Conservation (phyloP, 2,797 vertebrate species). For the Paedocypris micromegethes region DNA sequence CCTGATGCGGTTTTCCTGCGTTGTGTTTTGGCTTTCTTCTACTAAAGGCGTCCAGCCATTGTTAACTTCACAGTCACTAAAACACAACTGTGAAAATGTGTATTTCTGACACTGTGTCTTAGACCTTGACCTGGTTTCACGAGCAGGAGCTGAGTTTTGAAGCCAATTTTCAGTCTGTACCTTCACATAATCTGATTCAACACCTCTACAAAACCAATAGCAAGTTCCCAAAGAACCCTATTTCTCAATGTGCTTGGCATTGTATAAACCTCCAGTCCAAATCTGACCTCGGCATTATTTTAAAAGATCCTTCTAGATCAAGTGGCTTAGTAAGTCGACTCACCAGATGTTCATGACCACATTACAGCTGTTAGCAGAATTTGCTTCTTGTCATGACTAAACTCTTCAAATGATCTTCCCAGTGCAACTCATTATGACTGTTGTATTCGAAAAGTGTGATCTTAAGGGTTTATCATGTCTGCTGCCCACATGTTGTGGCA, state of each 20-base stretch:
- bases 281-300: constrained; percentile 35
- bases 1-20: constrained; percentile 2
- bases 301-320: constrained; percentile 33
- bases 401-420: constrained; percentile 47
- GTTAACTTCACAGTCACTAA: constrained; percentile 13
- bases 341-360: constrained; percentile 51
- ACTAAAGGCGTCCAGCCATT: constrained; percentile 20
- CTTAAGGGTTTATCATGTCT: constrained; percentile 30
- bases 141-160: constrained; percentile 10
- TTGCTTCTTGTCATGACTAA: constrained; percentile 61
- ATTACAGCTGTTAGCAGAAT: constrained; percentile 61
- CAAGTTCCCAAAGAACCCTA: constrained; percentile 27
- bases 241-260: constrained; percentile 27
- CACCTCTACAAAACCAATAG: constrained; percentile 3
- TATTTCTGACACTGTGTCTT: constrained; percentile 7
- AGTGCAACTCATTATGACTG: constrained; percentile 19
- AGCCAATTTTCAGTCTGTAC: constrained; percentile 10
- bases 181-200: constrained; percentile 6
- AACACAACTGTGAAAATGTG: constrained; percentile 28
- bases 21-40: constrained; percentile 20
- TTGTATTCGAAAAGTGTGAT: constrained; percentile 24
- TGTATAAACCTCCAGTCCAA: constrained; percentile 11
- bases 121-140: constrained; percentile 1
- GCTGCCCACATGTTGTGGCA: constrained; percentile 36
- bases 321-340: constrained; percentile 26